A percentile compares a stretch with the other conserved stretches of the same genome.
Conservation (phyloP, 1,140 invertebrate genomes). For the Zaprionus inermis region DNA sequence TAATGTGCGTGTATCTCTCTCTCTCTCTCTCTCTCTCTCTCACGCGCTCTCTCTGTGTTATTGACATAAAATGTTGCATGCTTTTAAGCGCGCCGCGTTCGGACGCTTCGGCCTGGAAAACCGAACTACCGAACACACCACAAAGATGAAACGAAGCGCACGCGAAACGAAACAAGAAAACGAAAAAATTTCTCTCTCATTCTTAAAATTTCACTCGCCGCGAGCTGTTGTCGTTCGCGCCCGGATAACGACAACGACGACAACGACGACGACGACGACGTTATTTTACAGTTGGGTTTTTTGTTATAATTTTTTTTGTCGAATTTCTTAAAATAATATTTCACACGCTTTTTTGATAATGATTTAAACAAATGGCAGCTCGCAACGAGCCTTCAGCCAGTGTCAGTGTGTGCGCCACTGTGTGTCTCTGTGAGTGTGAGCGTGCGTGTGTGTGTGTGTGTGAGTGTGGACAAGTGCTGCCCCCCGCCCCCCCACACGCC, state of each 20-base stretch:
- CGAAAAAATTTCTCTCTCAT: slow-evolving; percentile 53
- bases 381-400: slow-evolving; percentile 3
- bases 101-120: slow-evolving; percentile 17
- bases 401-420: not conserved
- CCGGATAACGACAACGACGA: slow-evolving; percentile 28
- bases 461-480: slow-evolving; percentile 33
- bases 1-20: not conserved
- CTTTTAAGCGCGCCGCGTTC: slow-evolving; percentile 36
- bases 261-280: slow-evolving; percentile 20
- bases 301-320: slow-evolving; percentile 37
- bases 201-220: slow-evolving; percentile 55
- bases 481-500: no score
- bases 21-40: not conserved
- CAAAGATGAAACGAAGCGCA: slow-evolving; percentile 41
- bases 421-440: not conserved
- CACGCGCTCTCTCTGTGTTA: slow-evolving; percentile 2
- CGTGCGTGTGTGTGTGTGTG: slow-evolving; percentile 25
- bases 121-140: slow-evolving; percentile 24
- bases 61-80: slow-evolving; percentile 20
- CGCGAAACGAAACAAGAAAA: slow-evolving; percentile 51
- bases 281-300: slow-evolving; percentile 51
- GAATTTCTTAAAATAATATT: slow-evolving; percentile 11
- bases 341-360: slow-evolving; percentile 3
- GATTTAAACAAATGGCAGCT: slow-evolving; percentile 29
- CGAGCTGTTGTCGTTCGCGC: slow-evolving; percentile 54